Evolutionary conservation across 2,797 vertebrate genomes (phyloP).

Genomic region (Pseudochirops corinnae): DNA sequence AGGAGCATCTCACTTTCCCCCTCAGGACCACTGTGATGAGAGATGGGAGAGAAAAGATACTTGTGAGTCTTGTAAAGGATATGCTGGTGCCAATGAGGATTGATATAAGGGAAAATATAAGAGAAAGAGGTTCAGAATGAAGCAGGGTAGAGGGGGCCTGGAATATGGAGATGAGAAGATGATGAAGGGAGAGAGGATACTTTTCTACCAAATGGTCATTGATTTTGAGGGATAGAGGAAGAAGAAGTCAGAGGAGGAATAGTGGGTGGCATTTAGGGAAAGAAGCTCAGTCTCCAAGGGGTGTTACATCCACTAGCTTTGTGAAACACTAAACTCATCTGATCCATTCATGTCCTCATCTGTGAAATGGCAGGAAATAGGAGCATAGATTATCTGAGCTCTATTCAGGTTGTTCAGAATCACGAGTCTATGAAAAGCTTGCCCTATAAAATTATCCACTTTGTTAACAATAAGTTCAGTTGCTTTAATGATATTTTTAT

Average conservation of each 20-base stretch:
- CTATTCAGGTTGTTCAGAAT: neutral
- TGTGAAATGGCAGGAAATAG: neutral
- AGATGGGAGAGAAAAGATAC: neutral
- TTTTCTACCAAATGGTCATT: no score
- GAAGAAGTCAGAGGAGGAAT: no score
- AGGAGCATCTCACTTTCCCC: neutral
- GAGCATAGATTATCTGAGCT: neutral
- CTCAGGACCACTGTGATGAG: neutral
- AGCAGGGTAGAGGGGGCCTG: neutral
- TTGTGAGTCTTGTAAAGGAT: neutral
- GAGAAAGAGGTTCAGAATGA: neutral
- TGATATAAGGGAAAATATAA: no score
- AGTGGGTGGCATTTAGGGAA: neutral
- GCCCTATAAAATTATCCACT: neutral
- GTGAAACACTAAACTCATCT: neutral
- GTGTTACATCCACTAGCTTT: neutral
- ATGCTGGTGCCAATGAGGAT: no score
- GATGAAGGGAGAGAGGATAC: neutral
- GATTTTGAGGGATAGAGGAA: no score
- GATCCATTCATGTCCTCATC: neutral
- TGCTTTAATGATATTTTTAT: neutral
- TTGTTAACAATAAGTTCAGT: neutral
- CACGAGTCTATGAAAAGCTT: no score
- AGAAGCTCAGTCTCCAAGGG: neutral
- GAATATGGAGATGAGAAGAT: constrained; percentile 4